phyloP scores from a whole-genome alignment of 2,888 invertebrate species.

The Campoletis raptor region DNA sequence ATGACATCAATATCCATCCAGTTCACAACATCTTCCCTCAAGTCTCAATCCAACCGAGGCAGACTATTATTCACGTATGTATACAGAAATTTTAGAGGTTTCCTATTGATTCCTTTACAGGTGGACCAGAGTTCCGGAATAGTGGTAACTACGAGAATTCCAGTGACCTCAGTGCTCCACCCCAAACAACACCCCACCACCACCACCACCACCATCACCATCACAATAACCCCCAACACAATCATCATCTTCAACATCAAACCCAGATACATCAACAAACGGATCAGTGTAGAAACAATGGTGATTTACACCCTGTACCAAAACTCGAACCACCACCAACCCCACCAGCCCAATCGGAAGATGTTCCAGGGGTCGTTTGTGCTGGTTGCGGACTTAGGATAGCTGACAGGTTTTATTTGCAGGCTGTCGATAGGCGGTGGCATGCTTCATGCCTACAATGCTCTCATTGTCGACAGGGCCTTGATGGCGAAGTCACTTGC shows the following conservation, averaged over 20 bases:
- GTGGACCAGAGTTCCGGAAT: slow-evolving; percentile 81
- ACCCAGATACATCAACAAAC: slow-evolving; percentile 70
- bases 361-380: slow-evolving; percentile 88
- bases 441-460: slow-evolving; percentile 96
- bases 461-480: slow-evolving; percentile 94
- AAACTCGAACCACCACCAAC: slow-evolving; percentile 86
- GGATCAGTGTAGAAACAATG: slow-evolving; percentile 79
- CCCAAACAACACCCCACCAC: slow-evolving; percentile 82
- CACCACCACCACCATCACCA: slow-evolving; percentile 77
- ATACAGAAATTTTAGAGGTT: slow-evolving; percentile 36
- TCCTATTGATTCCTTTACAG: slow-evolving; percentile 70
- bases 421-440: slow-evolving; percentile 97
- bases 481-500: slow-evolving; percentile 96
- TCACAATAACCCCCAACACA: slow-evolving; percentile 75
- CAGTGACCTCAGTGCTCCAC: slow-evolving; percentile 81
- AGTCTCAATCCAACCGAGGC: neutral
- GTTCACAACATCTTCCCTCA: neutral
- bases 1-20: neutral
- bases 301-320: slow-evolving; percentile 85
- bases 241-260: slow-evolving; percentile 70
- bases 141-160: slow-evolving; percentile 80
- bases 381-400: slow-evolving; percentile 96
- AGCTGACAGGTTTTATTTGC: slow-evolving; percentile 95
- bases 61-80: neutral
- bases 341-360: slow-evolving; percentile 81